A percentile compares a stretch with the other conserved stretches of the same genome.
Conservation (phyloP, 2,888 invertebrate genomes). For the Megalurothrips usitatus region DNA sequence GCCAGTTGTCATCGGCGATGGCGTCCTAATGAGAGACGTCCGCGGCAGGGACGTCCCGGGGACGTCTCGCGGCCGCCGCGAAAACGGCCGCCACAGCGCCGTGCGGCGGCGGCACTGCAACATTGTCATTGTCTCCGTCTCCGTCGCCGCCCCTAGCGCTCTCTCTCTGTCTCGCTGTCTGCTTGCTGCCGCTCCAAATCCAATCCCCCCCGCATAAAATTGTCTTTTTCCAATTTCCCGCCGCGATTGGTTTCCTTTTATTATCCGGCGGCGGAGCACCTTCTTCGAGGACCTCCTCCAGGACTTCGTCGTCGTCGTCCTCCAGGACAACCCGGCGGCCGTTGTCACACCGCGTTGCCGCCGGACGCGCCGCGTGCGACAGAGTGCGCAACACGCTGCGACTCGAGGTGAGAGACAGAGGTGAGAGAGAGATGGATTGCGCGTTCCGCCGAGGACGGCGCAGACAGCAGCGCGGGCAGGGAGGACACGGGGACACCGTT, state of each 20-base stretch:
- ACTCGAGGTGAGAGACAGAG: too few species aligned
- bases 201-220: constrained; percentile 9
- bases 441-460: too few species aligned
- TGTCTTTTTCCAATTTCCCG: constrained; percentile 19
- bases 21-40: background rate
- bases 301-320: too few species aligned
- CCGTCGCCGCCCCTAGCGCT: background rate
- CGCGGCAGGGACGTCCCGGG: background rate
- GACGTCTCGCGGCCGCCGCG: too few species aligned
- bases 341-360: too few species aligned
- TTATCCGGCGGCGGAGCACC: background rate
- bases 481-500: too few species aligned
- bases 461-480: too few species aligned
- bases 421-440: too few species aligned
- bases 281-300: too few species aligned
- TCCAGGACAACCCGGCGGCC: too few species aligned
- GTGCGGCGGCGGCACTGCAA: background rate
- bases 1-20: background rate
- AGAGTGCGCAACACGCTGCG: too few species aligned
- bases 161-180: background rate
- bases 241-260: constrained; percentile 14
- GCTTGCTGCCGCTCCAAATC: constrained; percentile 1
- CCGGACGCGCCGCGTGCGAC: too few species aligned
- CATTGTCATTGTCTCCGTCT: background rate
- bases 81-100: background rate